A percentile compares a stretch with the other conserved stretches of the same genome.
Conservation (phyloP, 2,797 vertebrate genomes). For the Periophthalmus magnuspinnatus region DNA sequence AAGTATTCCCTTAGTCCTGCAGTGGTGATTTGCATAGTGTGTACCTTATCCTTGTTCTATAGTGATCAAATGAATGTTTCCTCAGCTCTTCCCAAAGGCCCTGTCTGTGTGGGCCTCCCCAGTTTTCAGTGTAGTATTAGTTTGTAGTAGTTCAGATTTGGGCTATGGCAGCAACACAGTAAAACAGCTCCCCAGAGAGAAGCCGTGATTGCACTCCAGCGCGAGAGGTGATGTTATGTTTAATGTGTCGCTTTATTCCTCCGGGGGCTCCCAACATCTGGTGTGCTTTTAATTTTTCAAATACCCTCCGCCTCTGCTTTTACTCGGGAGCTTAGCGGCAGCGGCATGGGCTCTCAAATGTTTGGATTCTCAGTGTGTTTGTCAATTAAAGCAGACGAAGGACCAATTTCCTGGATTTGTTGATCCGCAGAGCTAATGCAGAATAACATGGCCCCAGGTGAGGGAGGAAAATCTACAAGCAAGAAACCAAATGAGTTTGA, state of each 20-base stretch:
- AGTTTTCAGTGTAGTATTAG: constrained; percentile 37
- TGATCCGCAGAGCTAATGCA: constrained; percentile 10
- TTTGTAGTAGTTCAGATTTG: constrained; percentile 68
- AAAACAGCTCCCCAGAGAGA: constrained; percentile 70
- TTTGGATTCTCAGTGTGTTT: constrained; percentile 15
- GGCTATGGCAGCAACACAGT: constrained; percentile 67
- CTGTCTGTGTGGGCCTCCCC: constrained; percentile 46
- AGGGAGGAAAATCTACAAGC: not conserved
- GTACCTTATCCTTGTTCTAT: too few species aligned
- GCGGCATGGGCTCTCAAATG: constrained; percentile 8
- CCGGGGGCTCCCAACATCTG: constrained; percentile 70
- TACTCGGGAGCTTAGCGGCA: constrained; percentile 18
- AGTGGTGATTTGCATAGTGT: not conserved
- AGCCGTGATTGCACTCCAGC: constrained; percentile 67
- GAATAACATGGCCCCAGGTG: not conserved
- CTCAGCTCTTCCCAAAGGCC: too few species aligned
- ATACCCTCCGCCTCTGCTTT: constrained; percentile 34
- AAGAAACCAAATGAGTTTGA: not conserved
- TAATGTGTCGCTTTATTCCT: constrained; percentile 74
- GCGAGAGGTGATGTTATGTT: constrained; percentile 75
- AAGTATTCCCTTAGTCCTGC: not conserved
- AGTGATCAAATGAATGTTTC: too few species aligned
- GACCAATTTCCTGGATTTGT: not conserved
- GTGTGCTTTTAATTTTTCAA: constrained; percentile 55
- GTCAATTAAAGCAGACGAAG: constrained; percentile 9